phyloP scores from a whole-genome alignment of 2,888 invertebrate species.

The Limnephilus lunatus region DNA sequence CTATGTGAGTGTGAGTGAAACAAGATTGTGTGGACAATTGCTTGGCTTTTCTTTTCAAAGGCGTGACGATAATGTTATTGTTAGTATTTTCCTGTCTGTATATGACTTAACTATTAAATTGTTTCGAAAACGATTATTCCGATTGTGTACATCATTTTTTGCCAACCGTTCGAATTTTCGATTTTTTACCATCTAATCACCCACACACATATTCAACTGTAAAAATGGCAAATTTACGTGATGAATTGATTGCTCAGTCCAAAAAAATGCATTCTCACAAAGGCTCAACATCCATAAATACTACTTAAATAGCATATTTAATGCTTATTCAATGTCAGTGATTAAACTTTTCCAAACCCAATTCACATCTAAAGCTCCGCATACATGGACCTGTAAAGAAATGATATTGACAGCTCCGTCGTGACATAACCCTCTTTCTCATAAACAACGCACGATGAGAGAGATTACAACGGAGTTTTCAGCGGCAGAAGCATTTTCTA shows the following conservation, averaged over 20 bases:
- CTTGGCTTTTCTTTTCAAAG: neutral
- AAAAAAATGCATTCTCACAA: neutral
- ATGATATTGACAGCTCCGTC: neutral
- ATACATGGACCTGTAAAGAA: neutral
- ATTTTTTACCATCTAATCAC: neutral
- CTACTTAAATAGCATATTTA: neutral
- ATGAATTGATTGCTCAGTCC: neutral
- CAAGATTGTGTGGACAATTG: too few species aligned
- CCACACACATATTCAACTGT: neutral
- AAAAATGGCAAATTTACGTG: neutral
- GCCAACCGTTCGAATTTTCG: neutral
- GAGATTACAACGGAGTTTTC: neutral
- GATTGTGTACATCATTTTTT: neutral
- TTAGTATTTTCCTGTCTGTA: neutral
- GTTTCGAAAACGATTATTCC: neutral
- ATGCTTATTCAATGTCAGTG: neutral
- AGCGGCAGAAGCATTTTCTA: too few species aligned
- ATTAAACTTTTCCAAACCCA: conserved; percentile 8
- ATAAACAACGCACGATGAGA: neutral
- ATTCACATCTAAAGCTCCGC: neutral
- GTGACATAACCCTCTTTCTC: neutral
- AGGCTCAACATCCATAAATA: neutral
- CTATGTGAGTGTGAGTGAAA: too few species aligned
- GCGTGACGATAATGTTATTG: neutral
- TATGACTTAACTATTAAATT: neutral